Conservation (phyloP, 2,888 invertebrate species). For the Aspidiotus destructor region DNA sequence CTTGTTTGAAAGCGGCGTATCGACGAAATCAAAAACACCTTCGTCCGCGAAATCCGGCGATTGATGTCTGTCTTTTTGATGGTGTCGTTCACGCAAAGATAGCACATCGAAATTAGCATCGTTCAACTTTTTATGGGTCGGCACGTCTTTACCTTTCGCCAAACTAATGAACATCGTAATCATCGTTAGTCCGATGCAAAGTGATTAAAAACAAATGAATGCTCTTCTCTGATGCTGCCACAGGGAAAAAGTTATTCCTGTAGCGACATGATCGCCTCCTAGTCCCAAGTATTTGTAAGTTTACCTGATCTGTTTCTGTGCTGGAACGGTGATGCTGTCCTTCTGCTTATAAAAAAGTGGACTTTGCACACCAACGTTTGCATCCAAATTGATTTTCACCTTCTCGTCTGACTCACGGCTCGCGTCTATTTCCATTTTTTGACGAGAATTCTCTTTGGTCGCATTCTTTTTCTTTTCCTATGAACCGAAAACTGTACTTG, state of each 20-base stretch:
- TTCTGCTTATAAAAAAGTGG: slow-evolving; percentile 24
- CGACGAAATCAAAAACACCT: slow-evolving; percentile 39
- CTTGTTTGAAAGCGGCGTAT: slow-evolving; percentile 39
- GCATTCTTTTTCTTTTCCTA: slow-evolving; percentile 31
- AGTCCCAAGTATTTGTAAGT: neutral
- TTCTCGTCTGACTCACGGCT: slow-evolving; percentile 27
- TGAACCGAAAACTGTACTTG: neutral
- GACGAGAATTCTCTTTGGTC: slow-evolving; percentile 3
- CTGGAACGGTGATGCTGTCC: slow-evolving; percentile 25
- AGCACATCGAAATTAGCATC: slow-evolving; percentile 19
- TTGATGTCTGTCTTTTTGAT: neutral
- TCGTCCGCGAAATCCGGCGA: slow-evolving; percentile 31
- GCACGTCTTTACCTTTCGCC: slow-evolving; percentile 25
- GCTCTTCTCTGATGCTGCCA: neutral
- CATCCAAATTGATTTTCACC: slow-evolving; percentile 28
- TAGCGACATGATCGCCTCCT: neutral
- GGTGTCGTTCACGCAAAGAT: slow-evolving; percentile 12
- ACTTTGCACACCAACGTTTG: slow-evolving; percentile 24
- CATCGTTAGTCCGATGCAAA: slow-evolving; percentile 7
- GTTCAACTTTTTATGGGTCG: neutral
- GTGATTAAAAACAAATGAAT: neutral
- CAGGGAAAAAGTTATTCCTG: neutral
- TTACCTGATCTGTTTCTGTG: slow-evolving; percentile 30
- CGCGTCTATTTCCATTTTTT: neutral
- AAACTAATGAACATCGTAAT: slow-evolving; percentile 29